Percentiles rank a stretch among this genome's conserved stretches.
phyloP scores from a whole-genome alignment of 2,113 vertebrate genomes.

The Tiliqua scincoides region DNA sequence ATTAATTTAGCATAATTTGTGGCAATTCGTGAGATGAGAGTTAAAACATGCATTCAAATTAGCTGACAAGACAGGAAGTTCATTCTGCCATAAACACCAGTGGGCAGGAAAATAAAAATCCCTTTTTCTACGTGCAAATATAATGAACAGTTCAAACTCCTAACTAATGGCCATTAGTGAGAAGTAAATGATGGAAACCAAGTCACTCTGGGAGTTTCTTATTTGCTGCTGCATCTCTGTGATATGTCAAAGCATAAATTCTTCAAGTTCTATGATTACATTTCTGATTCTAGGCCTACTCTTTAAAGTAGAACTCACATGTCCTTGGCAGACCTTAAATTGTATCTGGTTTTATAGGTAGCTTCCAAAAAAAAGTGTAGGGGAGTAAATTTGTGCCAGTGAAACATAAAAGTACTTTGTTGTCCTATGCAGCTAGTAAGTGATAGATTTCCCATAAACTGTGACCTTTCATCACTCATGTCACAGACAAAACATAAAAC shows the following conservation, averaged over 20 bases:
- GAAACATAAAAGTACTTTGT: constrained; percentile 32
- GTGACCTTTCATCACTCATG: background rate
- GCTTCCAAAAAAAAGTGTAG: background rate
- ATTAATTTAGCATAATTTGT: background rate
- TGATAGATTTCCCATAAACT: constrained; percentile 29
- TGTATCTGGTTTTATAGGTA: constrained; percentile 6
- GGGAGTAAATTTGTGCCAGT: constrained; percentile 1
- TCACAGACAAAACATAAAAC: constrained; percentile 2
- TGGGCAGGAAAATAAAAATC: constrained; percentile 15
- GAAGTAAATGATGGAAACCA: background rate
- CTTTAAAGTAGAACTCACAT: constrained; percentile 1
- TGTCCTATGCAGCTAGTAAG: constrained; percentile 5
- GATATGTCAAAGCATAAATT: background rate
- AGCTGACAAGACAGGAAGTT: background rate
- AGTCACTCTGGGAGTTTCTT: constrained; percentile 23
- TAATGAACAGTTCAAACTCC: background rate
- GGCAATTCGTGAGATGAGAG: background rate
- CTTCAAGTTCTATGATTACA: background rate
- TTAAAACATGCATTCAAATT: background rate
- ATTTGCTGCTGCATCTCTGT: background rate
- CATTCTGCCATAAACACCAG: background rate
- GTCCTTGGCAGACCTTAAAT: constrained; percentile 2
- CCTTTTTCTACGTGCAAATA: background rate
- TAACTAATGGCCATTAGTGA: background rate
- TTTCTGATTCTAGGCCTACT: background rate